Evolutionary conservation across 2,797 vertebrate genomes (phyloP).

Genomic region (Rhabdomys pumilio): DNA sequence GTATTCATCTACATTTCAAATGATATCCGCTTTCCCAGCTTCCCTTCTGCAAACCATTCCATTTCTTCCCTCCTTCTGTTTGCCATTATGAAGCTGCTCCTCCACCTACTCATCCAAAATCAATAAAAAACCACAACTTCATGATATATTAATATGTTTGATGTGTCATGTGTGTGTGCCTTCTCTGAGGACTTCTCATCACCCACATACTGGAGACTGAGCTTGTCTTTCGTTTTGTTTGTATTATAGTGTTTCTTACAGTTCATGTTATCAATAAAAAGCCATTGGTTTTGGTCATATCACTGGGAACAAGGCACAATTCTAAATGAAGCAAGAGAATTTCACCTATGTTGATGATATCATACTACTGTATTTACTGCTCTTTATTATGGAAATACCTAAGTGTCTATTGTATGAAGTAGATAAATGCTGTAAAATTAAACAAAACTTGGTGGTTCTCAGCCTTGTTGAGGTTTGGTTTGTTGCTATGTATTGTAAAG

Average conservation of each 20-base stretch:
- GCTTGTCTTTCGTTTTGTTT: not conserved
- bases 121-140: not conserved
- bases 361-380: not conserved
- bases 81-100: not conserved
- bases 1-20: not conserved
- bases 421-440: not conserved
- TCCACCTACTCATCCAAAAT: not conserved
- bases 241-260: not conserved
- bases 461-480: not conserved
- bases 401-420: not conserved
- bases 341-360: too few relatives aligned
- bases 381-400: not conserved
- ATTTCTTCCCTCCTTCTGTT: not conserved
- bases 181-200: not conserved
- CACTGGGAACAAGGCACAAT: not conserved
- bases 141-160: too few relatives aligned
- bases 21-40: not conserved
- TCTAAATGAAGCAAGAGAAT: not conserved
- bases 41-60: not conserved
- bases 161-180: too few relatives aligned
- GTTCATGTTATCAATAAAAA: not conserved
- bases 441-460: not conserved
- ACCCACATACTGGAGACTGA: not conserved
- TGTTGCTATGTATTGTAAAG: not conserved
- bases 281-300: not conserved